Evolutionary conservation across 2,888 invertebrate species (phyloP).

Genomic region (Limnephilus rhombicus): DNA sequence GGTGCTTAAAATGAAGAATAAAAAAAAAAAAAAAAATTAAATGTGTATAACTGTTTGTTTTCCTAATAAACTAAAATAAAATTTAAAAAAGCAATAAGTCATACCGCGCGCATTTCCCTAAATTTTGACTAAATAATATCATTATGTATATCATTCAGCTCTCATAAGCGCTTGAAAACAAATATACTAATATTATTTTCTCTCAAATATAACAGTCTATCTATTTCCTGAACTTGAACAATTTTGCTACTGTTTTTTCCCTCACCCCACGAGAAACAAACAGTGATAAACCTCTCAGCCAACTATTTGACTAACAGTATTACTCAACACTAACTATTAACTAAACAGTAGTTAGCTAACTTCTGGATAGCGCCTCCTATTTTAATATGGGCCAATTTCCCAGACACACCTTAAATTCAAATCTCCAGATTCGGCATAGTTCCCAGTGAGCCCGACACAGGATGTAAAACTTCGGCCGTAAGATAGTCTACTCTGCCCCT

Average conservation of each 20-base stretch:
- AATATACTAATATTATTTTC: no score
- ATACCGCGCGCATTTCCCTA: no score
- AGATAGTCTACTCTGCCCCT: background rate
- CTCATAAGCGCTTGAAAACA: no score
- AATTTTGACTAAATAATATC: no score
- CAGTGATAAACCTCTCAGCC: background rate
- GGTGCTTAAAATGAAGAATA: no score
- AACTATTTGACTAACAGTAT: background rate
- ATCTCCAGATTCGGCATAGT: slow-evolving; percentile 38
- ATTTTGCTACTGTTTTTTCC: background rate
- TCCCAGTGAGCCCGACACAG: background rate
- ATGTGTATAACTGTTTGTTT: no score
- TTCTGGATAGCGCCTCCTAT: slow-evolving; percentile 1
- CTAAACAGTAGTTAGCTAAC: background rate
- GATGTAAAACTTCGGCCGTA: slow-evolving; percentile 11
- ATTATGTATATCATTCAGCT: no score
- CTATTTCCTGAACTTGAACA: background rate
- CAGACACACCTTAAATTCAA: slow-evolving; percentile 39
- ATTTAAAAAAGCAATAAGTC: no score
- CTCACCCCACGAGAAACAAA: background rate
- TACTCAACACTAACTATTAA: background rate
- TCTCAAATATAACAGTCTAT: no score
- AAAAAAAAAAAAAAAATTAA: no score
- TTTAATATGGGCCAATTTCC: slow-evolving; percentile 37
- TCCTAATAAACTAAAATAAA: no score